A percentile compares a stretch with the other conserved stretches of the same genome.
Evolutionary conservation across 2,113 vertebrate genomes (phyloP).

Genomic region (Antechinus stuartii): DNA sequence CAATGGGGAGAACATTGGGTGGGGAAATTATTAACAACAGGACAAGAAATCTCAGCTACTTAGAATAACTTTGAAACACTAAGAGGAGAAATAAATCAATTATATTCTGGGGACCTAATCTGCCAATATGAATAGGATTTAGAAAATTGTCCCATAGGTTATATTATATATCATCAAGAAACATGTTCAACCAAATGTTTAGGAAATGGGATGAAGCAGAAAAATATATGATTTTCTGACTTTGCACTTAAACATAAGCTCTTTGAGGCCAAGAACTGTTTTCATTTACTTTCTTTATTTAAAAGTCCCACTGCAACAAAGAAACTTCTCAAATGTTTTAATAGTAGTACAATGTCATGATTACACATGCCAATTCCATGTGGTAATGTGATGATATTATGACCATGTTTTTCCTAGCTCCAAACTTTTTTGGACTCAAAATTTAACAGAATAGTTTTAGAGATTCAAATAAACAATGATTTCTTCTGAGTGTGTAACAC

Average conservation of each 20-base stretch:
- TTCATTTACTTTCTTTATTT: background rate
- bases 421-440: conserved; percentile 27
- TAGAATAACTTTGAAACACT: background rate
- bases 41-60: background rate
- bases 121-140: background rate
- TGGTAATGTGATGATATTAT: conserved; percentile 9
- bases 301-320: background rate
- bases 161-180: background rate
- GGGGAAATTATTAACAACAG: background rate
- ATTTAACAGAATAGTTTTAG: conserved; percentile 55
- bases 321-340: background rate
- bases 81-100: background rate
- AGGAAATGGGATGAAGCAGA: background rate
- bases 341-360: background rate
- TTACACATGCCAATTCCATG: background rate
- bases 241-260: background rate
- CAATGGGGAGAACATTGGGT: background rate
- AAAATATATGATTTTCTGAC: background rate
- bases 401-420: conserved; percentile 33
- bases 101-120: background rate
- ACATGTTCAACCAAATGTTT: background rate
- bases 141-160: background rate
- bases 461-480: conserved; percentile 52
- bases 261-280: background rate
- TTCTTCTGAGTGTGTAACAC: conserved; percentile 56